These are phyloP conservation scores for Pipa parva DNA, from an alignment of 2,113 vertebrate species.

Conservation along the genomic window DNA sequence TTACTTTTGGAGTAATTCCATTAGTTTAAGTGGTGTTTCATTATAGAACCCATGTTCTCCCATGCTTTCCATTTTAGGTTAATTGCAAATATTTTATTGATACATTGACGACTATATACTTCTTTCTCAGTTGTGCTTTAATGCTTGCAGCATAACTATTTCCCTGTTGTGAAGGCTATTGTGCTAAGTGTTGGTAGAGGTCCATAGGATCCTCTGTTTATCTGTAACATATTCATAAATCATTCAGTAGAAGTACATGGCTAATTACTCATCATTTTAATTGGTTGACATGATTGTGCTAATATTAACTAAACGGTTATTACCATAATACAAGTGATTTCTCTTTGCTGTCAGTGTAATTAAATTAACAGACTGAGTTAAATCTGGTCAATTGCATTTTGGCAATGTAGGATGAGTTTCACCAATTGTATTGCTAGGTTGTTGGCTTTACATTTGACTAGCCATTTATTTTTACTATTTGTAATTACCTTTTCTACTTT, in stretches of 20 bases:
- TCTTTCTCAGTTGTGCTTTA: background rate
- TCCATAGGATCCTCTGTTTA: slow-evolving; percentile 27
- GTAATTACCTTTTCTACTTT: background rate
- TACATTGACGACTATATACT: background rate
- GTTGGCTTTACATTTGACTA: slow-evolving; percentile 2
- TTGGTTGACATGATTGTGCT: slow-evolving; percentile 26
- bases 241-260: background rate
- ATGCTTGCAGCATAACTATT: slow-evolving; percentile 8
- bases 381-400: slow-evolving; percentile 19
- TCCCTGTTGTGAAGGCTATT: slow-evolving; percentile 11
- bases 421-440: background rate
- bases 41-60: background rate
- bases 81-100: slow-evolving; percentile 9
- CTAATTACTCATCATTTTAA: slow-evolving; percentile 26
- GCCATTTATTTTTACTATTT: background rate
- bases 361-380: slow-evolving; percentile 24
- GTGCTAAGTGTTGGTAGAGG: background rate
- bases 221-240: slow-evolving; percentile 25
- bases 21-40: background rate
- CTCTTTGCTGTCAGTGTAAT: slow-evolving; percentile 11
- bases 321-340: slow-evolving; percentile 16
- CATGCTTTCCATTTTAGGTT: slow-evolving; percentile 3
- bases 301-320: slow-evolving; percentile 36
- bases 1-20: background rate
- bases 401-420: background rate